Conservation (phyloP, 2,888 invertebrate genomes). For the Nymphalis urticae region DNA sequence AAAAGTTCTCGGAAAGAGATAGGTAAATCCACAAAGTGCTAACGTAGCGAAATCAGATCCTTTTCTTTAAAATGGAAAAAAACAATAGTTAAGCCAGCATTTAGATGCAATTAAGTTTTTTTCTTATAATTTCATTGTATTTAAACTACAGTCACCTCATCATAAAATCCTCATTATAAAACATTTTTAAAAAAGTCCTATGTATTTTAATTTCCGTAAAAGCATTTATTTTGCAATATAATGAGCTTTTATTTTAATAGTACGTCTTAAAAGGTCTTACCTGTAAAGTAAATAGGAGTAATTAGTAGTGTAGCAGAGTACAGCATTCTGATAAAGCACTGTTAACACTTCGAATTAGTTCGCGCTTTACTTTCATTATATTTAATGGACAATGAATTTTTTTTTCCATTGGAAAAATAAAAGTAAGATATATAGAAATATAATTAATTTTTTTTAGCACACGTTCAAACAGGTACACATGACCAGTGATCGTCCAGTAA, state of each 20-base stretch:
- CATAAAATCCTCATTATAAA: too few relatives aligned
- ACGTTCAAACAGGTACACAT: too few relatives aligned
- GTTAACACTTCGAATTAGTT: slow-evolving; percentile 20
- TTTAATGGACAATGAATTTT: slow-evolving; percentile 10
- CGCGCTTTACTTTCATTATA: slow-evolving; percentile 22
- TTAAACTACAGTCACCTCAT: too few relatives aligned
- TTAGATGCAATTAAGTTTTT: too few relatives aligned
- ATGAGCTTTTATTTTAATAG: not conserved
- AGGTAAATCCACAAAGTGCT: not conserved
- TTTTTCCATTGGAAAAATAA: not conserved
- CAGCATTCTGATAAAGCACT: slow-evolving; percentile 23
- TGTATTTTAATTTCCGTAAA: not conserved
- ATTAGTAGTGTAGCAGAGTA: slow-evolving; percentile 4
- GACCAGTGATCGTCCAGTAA: too few relatives aligned
- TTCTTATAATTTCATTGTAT: too few relatives aligned
- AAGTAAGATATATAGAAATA: too few relatives aligned
- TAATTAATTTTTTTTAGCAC: too few relatives aligned
- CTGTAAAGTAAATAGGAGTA: slow-evolving; percentile 15
- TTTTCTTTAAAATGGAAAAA: too few relatives aligned
- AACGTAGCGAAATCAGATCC: too few relatives aligned
- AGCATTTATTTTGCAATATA: not conserved
- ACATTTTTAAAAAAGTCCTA: not conserved
- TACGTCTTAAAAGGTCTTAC: slow-evolving; percentile 12
- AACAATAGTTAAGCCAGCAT: too few relatives aligned
- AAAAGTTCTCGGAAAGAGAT: not conserved